phyloP scores from a whole-genome alignment of 2,113 vertebrate species.

The Nesogale talazaci region DNA sequence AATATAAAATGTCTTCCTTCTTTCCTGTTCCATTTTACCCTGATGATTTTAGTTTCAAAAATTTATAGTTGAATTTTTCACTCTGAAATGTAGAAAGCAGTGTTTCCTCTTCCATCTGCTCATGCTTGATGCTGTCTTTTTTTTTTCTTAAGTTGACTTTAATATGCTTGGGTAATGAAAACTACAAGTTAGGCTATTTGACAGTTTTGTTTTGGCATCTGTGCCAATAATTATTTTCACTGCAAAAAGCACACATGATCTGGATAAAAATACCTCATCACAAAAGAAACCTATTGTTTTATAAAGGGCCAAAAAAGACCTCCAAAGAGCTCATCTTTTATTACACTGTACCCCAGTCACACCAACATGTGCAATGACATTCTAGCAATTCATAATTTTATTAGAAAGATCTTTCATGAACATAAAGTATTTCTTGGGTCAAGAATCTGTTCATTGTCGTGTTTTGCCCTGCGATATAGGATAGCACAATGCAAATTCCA shows the following conservation, averaged over 20 bases:
- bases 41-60: neutral
- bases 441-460: neutral
- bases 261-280: neutral
- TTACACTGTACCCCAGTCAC: neutral
- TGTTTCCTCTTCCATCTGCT: neutral
- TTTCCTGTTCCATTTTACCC: neutral
- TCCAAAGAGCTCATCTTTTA: neutral
- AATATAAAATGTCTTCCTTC: neutral
- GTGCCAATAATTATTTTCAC: neutral
- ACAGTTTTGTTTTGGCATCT: neutral
- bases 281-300: neutral
- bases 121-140: neutral
- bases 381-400: neutral
- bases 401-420: neutral
- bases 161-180: neutral
- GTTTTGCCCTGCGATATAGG: neutral
- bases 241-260: neutral
- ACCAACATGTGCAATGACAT: neutral
- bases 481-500: slow-evolving; percentile 8
- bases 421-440: neutral
- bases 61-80: neutral
- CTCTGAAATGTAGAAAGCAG: neutral
- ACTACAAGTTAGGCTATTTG: neutral
- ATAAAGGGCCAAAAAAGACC: neutral
- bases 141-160: neutral